Percentiles rank a stretch among this genome's conserved stretches.
These are phyloP conservation scores for Thysanoteuthis rhombus DNA, from an alignment of 2,888 invertebrate genomes.

Conservation along the genomic window DNA sequence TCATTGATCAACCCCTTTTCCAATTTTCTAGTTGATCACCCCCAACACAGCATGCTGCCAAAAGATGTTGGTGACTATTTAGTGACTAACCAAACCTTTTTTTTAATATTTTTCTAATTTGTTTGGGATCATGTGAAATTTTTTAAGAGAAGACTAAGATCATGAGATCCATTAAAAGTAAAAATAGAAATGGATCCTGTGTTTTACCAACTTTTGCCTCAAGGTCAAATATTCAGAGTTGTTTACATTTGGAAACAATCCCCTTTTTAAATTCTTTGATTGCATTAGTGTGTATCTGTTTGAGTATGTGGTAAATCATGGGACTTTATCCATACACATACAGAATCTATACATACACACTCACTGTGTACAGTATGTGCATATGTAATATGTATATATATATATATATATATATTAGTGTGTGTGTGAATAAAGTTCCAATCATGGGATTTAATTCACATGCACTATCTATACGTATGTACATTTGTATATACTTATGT, in stretches of 20 bases:
- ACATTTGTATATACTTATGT: not conserved
- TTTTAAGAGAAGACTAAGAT: not conserved
- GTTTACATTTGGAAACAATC: not conserved
- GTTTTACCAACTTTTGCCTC: not conserved
- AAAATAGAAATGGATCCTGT: not conserved
- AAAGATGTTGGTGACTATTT: no score
- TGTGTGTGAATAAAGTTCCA: no score
- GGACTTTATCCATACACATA: not conserved
- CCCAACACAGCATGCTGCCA: no score
- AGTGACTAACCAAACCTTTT: no score
- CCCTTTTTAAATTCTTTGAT: not conserved
- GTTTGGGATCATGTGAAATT: not conserved
- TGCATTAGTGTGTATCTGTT: not conserved
- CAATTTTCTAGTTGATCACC: no score
- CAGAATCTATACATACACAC: not conserved
- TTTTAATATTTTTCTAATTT: not conserved
- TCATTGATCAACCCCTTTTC: no score
- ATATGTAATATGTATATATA: no score
- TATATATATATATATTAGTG: no score
- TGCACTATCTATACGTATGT: not conserved
- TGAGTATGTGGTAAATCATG: not conserved
- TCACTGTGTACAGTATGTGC: no score
- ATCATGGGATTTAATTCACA: no score
- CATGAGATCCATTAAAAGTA: not conserved
- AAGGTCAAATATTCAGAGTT: not conserved